Percentiles rank a stretch among this genome's conserved stretches.
These are phyloP conservation scores for Ceratitis capitata DNA, from an alignment of 1,140 invertebrate genomes.

Conservation along the genomic window DNA sequence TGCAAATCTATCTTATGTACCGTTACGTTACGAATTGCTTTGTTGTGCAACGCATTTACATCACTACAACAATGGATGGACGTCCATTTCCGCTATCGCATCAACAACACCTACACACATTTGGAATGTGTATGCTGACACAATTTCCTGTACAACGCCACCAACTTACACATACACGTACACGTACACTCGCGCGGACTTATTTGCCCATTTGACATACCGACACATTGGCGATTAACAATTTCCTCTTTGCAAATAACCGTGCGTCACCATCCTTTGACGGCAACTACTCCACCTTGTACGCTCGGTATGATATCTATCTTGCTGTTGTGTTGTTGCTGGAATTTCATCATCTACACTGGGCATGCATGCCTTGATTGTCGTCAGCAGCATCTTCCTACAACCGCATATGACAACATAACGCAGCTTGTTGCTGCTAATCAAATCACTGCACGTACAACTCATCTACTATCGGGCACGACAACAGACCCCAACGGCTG, in stretches of 20 bases:
- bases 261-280: not conserved
- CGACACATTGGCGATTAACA: not conserved
- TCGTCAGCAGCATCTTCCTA: slow-evolving; percentile 2
- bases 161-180: too few relatives aligned
- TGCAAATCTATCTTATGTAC: not conserved
- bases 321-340: not conserved
- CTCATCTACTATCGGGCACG: slow-evolving; percentile 3
- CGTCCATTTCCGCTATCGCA: slow-evolving; percentile 2
- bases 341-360: not conserved
- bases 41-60: not conserved
- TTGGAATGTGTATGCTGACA: not conserved
- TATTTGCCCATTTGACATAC: slow-evolving; percentile 17
- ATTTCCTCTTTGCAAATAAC: not conserved
- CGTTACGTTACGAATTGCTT: not conserved
- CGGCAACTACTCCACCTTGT: not conserved
- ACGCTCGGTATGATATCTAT: not conserved
- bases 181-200: too few relatives aligned
- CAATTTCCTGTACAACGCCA: not conserved
- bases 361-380: not conserved
- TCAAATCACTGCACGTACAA: slow-evolving; percentile 26
- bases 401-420: slow-evolving; percentile 24
- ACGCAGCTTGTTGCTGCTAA: slow-evolving; percentile 19
- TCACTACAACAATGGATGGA: not conserved
- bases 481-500: not conserved
- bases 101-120: slow-evolving; percentile 3